Percentiles rank a stretch among this genome's conserved stretches.
phyloP scores from a whole-genome alignment of 2,797 vertebrate genomes.

The Hirundo rustica region DNA sequence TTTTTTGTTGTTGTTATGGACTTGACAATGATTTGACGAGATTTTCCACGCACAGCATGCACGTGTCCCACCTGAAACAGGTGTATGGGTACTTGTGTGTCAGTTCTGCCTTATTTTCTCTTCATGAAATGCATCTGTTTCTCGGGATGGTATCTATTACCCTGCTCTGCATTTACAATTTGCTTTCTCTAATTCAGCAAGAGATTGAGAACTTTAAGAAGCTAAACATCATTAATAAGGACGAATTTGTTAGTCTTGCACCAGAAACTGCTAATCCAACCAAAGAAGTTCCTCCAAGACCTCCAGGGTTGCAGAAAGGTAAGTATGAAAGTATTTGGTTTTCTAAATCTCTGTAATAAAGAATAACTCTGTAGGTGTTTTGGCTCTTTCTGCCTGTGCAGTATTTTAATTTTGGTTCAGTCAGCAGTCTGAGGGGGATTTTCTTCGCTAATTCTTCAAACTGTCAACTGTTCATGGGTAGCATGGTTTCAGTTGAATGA shows the following conservation, averaged over 20 bases:
- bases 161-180: constrained; percentile 27
- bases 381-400: background rate
- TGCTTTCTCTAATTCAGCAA: constrained; percentile 76
- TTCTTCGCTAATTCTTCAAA: background rate
- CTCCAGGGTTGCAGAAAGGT: constrained; percentile 75
- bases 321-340: background rate
- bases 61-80: background rate
- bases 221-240: constrained; percentile 88
- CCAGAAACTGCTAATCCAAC: constrained; percentile 81
- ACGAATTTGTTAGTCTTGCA: constrained; percentile 86
- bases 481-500: fast-evolving
- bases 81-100: background rate
- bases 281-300: constrained; percentile 77
- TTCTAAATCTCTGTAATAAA: background rate
- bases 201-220: constrained; percentile 93
- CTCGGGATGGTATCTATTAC: background rate
- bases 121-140: background rate
- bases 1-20: background rate
- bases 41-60: background rate
- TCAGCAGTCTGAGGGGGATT: background rate
- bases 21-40: background rate
- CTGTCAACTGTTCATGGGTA: background rate
- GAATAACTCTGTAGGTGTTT: background rate
- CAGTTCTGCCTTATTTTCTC: background rate
- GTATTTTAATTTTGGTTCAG: background rate